Evolutionary conservation across 2,797 vertebrate genomes (phyloP), one percentile per base, ranked within the genome.

Genomic region (Schizopygopsis pylzovi): DNA sequence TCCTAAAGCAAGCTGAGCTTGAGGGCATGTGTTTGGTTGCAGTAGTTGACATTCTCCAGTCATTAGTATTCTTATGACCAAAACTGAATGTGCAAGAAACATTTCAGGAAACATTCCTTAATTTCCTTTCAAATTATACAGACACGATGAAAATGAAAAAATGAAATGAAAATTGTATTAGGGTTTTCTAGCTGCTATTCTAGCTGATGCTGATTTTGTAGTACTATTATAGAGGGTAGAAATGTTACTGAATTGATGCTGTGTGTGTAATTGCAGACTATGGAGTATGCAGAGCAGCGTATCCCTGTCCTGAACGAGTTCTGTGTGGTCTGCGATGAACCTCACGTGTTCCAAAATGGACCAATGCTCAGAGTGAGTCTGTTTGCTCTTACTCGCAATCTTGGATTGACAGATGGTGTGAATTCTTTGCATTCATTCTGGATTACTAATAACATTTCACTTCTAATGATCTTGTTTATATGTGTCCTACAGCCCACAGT

Each of bases 241-340:
- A 2, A 20, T 61, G 15, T 28, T 54, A 39, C 54, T 72, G 2
- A 39, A 63, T 18, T 4, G 5, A 37, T 80, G 18, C n/a, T 56
- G 39, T 18, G 5, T 63, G 49, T 82, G 39, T 90, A 85, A 88
- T 88, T 91, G 81, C 89, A 97, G 97, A 97, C 96, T 41, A 97
- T 97, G 90, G 96, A 97, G 90, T 97, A 97, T 92, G 97, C 96
- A 56, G 96, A 97, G 87, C 96, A 97, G 89, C 94, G 96, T 91
- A 97, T 97, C 90, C 97, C 97, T 3, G 96, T 97, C n/a, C 84
- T 97, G 89, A 97, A 97, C 65, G 97, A 97, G 90, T 97, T 97
- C 90, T 97, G 97, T 91, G 97, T 97, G 86, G 97, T 97, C 89
- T 97, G 97, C 89, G 97, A 97, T 37, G 97, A 97, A 90, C 96